Conservation (phyloP, 2,888 invertebrate genomes). For the Drosophila greeni region DNA sequence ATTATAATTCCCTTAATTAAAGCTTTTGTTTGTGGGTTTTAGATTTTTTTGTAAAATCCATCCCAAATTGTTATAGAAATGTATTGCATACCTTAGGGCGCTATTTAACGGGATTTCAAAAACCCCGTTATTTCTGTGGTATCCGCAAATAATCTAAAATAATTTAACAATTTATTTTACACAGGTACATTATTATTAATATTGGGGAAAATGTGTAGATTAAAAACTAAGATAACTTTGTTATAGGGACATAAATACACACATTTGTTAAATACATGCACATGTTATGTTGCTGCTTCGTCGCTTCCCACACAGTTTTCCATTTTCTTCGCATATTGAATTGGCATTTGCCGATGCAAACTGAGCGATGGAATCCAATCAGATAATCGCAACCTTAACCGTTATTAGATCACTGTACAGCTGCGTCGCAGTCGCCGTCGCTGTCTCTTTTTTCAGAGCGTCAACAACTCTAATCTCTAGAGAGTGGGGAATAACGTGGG, state of each 20-base stretch:
- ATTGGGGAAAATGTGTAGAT: neutral
- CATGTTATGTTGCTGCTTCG: neutral
- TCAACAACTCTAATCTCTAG: slow-evolving; percentile 28
- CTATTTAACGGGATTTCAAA: too few relatives aligned
- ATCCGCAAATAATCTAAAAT: too few relatives aligned
- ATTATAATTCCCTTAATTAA: neutral
- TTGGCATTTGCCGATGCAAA: slow-evolving; percentile 15
- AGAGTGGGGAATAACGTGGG: slow-evolving; percentile 1
- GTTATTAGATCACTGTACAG: slow-evolving; percentile 41
- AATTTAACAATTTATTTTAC: too few relatives aligned
- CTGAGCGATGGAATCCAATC: slow-evolving; percentile 18
- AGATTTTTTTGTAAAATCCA: neutral
- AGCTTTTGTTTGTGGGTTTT: neutral
- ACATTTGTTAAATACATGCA: too few relatives aligned
- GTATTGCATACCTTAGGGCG: too few relatives aligned
- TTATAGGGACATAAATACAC: neutral
- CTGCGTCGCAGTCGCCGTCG: slow-evolving; percentile 23
- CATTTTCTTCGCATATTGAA: neutral
- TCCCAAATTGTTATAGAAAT: too few relatives aligned
- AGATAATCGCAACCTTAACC: slow-evolving; percentile 39
- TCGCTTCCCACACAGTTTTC: slow-evolving; percentile 4
- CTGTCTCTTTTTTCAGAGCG: slow-evolving; percentile 11
- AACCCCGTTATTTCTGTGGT: too few relatives aligned
- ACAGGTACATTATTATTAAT: too few relatives aligned
- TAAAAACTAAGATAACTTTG: neutral